These are phyloP conservation scores for Galemys pyrenaicus DNA, from an alignment of 2,113 vertebrate genomes.

Conservation along the genomic window DNA sequence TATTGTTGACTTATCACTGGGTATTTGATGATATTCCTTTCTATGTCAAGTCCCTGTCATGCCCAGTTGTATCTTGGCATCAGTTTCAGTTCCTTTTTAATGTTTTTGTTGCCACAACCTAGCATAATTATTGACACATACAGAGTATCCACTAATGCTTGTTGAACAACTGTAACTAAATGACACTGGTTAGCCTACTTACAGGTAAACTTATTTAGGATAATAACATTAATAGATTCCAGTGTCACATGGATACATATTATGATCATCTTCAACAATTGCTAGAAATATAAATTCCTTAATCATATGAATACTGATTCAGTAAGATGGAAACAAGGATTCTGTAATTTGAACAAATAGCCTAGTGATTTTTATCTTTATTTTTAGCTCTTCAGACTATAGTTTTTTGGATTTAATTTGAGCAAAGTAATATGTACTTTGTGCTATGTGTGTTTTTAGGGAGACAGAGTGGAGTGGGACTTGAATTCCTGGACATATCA, in stretches of 20 bases:
- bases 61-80: neutral
- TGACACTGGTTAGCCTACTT: neutral
- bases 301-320: neutral
- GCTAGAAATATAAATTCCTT: neutral
- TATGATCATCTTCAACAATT: neutral
- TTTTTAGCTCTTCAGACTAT: neutral
- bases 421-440: neutral
- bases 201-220: neutral
- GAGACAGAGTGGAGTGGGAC: rapidly evolving
- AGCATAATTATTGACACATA: neutral
- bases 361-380: neutral
- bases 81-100: neutral
- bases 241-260: neutral
- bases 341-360: neutral
- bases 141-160: neutral
- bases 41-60: neutral
- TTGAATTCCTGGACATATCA: neutral
- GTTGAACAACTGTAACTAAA: neutral
- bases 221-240: neutral
- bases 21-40: neutral
- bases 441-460: no score
- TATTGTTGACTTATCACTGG: neutral
- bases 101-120: neutral
- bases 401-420: neutral
- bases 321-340: neutral